These are phyloP conservation scores for Lasioglossum vierecki DNA, from an alignment of 2,888 invertebrate genomes.

Conservation along the genomic window DNA sequence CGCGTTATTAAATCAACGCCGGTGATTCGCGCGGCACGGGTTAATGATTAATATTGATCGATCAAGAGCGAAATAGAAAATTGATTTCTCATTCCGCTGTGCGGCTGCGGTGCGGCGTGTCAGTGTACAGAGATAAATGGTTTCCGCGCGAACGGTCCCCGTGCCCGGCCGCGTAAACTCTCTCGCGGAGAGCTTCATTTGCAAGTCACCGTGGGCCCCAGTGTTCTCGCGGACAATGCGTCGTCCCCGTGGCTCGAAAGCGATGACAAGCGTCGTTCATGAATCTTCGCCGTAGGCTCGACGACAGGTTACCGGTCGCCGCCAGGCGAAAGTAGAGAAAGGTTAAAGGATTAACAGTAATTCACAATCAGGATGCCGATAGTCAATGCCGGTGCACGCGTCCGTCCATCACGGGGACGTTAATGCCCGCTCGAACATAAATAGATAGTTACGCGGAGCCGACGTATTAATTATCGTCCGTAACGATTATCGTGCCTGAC, in stretches of 20 bases:
- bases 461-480: slow-evolving; percentile 65
- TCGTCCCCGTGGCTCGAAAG: slow-evolving; percentile 28
- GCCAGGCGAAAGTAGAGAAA: slow-evolving; percentile 62
- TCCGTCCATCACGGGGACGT: slow-evolving; percentile 61
- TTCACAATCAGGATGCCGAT: slow-evolving; percentile 63
- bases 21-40: neutral
- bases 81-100: slow-evolving; percentile 36
- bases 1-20: neutral
- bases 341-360: slow-evolving; percentile 71
- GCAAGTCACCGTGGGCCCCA: slow-evolving; percentile 24
- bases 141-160: slow-evolving; percentile 10
- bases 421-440: slow-evolving; percentile 62
- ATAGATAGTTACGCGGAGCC: slow-evolving; percentile 48
- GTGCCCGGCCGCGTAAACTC: slow-evolving; percentile 22
- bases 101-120: slow-evolving; percentile 1
- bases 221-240: slow-evolving; percentile 47
- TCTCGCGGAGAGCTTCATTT: slow-evolving; percentile 29
- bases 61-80: slow-evolving; percentile 30
- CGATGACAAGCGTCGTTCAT: slow-evolving; percentile 51
- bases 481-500: slow-evolving; percentile 9
- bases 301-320: slow-evolving; percentile 48
- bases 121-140: slow-evolving; percentile 26
- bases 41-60: slow-evolving; percentile 10
- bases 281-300: slow-evolving; percentile 49
- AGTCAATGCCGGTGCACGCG: slow-evolving; percentile 59